Base-by-base conservation (phyloP, 2,888 invertebrate species). In the Tethea ocularis region DNA sequence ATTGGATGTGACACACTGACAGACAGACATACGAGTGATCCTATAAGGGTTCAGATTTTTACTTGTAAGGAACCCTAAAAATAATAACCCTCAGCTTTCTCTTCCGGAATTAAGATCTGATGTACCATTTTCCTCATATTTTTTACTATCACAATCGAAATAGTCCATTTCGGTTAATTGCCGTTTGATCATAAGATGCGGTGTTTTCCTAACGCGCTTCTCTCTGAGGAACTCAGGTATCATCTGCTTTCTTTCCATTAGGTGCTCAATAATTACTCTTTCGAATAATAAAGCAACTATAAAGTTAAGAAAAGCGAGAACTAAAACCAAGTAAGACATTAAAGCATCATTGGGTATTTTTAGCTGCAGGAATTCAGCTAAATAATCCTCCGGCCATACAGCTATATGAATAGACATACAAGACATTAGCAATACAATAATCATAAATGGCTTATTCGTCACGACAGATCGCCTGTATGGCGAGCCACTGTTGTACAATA, bases 401-500 rank as follows among this genome's bases (percentile, higher is more conserved):
- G 96, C 94, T 59, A 98, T 93, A 61, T 97, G 96, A 0, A 95
- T 77, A 17, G 96, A 95, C 58, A 97, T 88, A 0, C 89, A 85
- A 0, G 95, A 94, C 89, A 97, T 95, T 0, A 96, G 72, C 0
- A 96, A 62, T 10, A 97, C 89, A 29, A 96, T 95, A 0, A 94
- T 76, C 73, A 97, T 94, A 5, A 98, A 94, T 7, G 96, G 95
- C 83, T 95, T 94, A 82, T 99, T 99, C 0, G 97, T 96, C 72
- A 96, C 94, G 20, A 99, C 95, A 0, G 97, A 96, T 73, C 96
- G 96, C 33, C 99, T 94, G 81, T 98, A 99, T 0, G 99, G 99
- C 10, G 96, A 95, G 0, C 99, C 99, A 79, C 97, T 97, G 0
- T 98, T 98, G 83, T 97, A 99, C 0, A 97, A 96, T 65, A 98